These are phyloP conservation scores for Drosophila phalerata DNA, from an alignment of 2,888 invertebrate species.

Conservation along the genomic window DNA sequence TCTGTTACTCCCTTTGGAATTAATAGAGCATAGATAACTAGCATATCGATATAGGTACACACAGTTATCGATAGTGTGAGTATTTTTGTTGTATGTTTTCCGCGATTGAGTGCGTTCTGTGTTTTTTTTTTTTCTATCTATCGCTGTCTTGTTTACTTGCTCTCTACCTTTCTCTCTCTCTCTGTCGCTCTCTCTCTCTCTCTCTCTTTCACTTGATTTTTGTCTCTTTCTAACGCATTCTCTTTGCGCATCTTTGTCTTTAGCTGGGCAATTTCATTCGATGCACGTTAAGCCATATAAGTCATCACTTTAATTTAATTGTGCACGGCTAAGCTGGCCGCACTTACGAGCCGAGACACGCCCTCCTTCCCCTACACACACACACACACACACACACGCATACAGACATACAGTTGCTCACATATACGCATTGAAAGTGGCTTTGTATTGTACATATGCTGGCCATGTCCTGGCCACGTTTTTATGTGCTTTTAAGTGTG, in stretches of 20 bases:
- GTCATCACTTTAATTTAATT: slow-evolving; percentile 81
- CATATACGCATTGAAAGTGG: slow-evolving; percentile 22
- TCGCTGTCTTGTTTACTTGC: background rate
- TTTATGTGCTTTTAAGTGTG: slow-evolving; percentile 81
- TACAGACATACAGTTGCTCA: slow-evolving; percentile 1
- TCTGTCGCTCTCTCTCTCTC: background rate
- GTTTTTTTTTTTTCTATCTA: background rate
- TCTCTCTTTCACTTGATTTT: too few species aligned
- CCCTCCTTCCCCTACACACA: slow-evolving; percentile 13
- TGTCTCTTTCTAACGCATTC: background rate
- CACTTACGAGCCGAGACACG: slow-evolving; percentile 50
- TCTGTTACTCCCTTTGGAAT: too few species aligned
- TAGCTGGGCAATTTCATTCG: slow-evolving; percentile 23
- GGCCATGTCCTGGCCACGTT: slow-evolving; percentile 67
- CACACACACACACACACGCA: slow-evolving; percentile 7
- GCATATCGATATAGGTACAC: slow-evolving; percentile 6
- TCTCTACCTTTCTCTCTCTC: background rate
- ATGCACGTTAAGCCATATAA: slow-evolving; percentile 67
- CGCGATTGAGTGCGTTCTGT: background rate
- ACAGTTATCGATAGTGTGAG: slow-evolving; percentile 7
- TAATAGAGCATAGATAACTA: background rate
- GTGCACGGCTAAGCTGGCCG: slow-evolving; percentile 70
- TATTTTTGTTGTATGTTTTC: background rate
- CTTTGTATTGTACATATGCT: slow-evolving; percentile 50
- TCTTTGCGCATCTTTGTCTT: background rate